A percentile compares a stretch with the other conserved stretches of the same genome.
Evolutionary conservation across 2,797 vertebrate genomes (phyloP).

Genomic region (Kryptolebias ocellatus): DNA sequence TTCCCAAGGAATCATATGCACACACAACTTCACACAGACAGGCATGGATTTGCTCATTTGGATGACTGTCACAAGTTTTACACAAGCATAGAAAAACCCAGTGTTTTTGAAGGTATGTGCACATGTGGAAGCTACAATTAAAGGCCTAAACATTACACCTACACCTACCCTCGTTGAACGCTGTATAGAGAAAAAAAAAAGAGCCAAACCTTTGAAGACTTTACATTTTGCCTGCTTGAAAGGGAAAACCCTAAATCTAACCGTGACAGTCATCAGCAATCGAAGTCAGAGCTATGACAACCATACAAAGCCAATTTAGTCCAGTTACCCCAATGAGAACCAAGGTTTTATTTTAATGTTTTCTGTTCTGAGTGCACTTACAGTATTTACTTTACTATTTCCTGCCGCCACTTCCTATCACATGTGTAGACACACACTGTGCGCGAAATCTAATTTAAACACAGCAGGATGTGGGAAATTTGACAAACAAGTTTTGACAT

Average conservation of each 20-base stretch:
- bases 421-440: neutral
- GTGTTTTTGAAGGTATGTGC: constrained; percentile 32
- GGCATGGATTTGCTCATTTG: neutral
- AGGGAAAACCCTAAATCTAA: constrained; percentile 19
- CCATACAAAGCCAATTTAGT: no score
- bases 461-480: neutral
- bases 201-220: constrained; percentile 16
- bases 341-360: neutral
- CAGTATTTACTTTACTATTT: constrained; percentile 8
- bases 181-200: constrained; percentile 16
- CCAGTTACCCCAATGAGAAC: no score
- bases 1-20: constrained; percentile 32
- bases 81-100: constrained; percentile 36
- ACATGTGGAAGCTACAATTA: constrained; percentile 37
- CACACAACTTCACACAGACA: constrained; percentile 10
- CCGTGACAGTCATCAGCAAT: neutral
- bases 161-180: neutral
- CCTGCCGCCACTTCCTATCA: neutral
- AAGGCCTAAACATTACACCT: constrained; percentile 24
- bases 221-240: constrained; percentile 7
- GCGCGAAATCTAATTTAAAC: neutral
- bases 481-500: constrained; percentile 5
- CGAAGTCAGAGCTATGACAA: neutral
- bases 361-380: constrained; percentile 6
- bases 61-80: constrained; percentile 29